phyloP scores from a whole-genome alignment of 35 echinoderm and acorn worm species.

The Anneissia japonica region DNA sequence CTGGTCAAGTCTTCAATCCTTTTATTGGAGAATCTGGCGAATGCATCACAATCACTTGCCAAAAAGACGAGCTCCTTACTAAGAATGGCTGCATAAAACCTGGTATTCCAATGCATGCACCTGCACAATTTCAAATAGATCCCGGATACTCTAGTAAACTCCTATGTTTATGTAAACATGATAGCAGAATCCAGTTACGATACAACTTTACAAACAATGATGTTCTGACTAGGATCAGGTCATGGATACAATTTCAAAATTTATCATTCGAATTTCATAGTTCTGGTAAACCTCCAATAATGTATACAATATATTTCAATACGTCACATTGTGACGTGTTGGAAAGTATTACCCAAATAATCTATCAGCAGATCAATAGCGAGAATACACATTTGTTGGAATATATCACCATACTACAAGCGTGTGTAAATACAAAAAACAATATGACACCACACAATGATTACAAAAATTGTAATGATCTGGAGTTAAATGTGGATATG shows the following conservation, averaged over 20 bases:
- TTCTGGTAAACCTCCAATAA: background rate
- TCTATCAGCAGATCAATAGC: too few species aligned
- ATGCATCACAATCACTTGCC: background rate
- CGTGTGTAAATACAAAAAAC: background rate
- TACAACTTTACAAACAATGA: background rate
- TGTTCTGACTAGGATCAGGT: background rate
- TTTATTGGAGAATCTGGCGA: background rate
- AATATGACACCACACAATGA: background rate
- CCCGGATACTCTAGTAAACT: background rate
- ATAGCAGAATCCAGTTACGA: background rate
- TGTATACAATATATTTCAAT: background rate
- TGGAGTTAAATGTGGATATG: background rate
- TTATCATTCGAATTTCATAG: background rate
- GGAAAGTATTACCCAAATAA: background rate
- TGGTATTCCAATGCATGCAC: background rate
- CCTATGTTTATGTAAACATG: background rate
- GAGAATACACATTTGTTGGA: background rate
- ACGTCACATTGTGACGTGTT: background rate
- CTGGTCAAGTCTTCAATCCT: background rate
- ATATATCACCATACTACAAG: background rate
- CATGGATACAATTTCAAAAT: background rate
- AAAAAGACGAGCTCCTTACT: background rate
- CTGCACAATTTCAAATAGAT: too few species aligned
- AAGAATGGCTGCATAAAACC: background rate
- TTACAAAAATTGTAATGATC: background rate